Evolutionary conservation across 2,113 vertebrate genomes (phyloP), one percentile per base, ranked within the genome.

Genomic region (Turnix velox): DNA sequence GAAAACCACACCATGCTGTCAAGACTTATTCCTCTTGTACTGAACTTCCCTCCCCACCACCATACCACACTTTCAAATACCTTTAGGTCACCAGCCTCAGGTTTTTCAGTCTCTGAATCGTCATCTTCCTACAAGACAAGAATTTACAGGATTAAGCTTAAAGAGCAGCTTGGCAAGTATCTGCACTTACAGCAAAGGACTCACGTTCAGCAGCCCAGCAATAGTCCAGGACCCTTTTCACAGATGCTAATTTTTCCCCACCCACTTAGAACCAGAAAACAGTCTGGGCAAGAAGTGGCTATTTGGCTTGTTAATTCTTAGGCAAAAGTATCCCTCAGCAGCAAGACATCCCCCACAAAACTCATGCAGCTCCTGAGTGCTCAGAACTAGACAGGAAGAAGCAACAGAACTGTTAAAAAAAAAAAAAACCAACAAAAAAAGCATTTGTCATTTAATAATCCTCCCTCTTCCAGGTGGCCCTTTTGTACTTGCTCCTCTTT

Each of bases 61-160:
- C 91, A 71, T 27, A 97, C 93, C 95, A 96, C 95, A 96, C 94
- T 96, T 95, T 66, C 96, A 98, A 98, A 98, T 99, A 99, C 99
- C 99, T 99, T 98, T 88, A 98, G 96, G 97, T 99, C 98, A 98
- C 98, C 99, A 97, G 98, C 92, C 97, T 99, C 98, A 97, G 98
- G 98, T 96, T 98, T 98, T 97, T 99, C 98, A 97, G 97, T 97
- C 97, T 99, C 99, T 97, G 99, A 99, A 97, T 99, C 99, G 93
- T 99, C 99, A 97, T 98, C 98, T 97, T 99, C 99, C 99, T 99
- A 98, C 93, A 98, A 99, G 98, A 99, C 98, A 99, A 98, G 98
- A 98, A 98, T 97, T 96, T 96, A 98, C 94, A 98, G 89, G 94
- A 97, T 98, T 98, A 98, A 98, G 96, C 97, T 97, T 97, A 96